Evolutionary conservation across 2,888 invertebrate genomes (phyloP).

Genomic region (Bimastos eiseni): DNA sequence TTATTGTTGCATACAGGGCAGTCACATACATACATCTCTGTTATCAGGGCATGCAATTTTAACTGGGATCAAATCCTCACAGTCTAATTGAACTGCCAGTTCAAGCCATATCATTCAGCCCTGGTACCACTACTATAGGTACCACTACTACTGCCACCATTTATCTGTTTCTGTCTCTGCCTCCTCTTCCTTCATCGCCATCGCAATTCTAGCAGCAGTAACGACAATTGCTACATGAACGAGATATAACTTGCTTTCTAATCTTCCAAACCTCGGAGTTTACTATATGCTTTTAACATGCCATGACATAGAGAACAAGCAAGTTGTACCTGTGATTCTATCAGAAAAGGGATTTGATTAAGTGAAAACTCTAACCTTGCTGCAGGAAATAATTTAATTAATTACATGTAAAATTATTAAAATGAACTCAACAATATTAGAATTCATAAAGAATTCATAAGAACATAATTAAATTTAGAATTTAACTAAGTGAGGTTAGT

Average conservation of each 20-base stretch:
- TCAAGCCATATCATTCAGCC: conserved; percentile 1
- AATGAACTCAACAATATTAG: too few species aligned
- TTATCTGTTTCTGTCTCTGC: not conserved
- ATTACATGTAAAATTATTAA: too few species aligned
- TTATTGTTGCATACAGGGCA: not conserved
- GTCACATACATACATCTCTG: not conserved
- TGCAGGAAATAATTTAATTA: too few species aligned
- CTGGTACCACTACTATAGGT: not conserved
- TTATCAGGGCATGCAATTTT: conserved; percentile 15
- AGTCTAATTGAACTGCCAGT: conserved; percentile 22
- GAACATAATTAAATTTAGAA: too few species aligned
- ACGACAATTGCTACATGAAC: not conserved
- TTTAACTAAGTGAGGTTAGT: too few species aligned
- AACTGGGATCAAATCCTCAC: conserved; percentile 22
- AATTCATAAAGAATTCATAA: too few species aligned
- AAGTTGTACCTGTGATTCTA: too few species aligned
- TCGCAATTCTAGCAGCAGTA: conserved; percentile 1
- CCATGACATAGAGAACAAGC: not conserved
- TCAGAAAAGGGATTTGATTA: too few species aligned
- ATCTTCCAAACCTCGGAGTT: not conserved
- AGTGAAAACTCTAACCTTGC: too few species aligned
- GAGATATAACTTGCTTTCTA: not conserved
- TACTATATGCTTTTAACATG: not conserved
- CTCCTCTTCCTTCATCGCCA: not conserved
- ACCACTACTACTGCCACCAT: not conserved